Evolutionary conservation across 2,113 vertebrate species (phyloP), one percentile per base, ranked within the genome.

Genomic region (Rhea americana): DNA sequence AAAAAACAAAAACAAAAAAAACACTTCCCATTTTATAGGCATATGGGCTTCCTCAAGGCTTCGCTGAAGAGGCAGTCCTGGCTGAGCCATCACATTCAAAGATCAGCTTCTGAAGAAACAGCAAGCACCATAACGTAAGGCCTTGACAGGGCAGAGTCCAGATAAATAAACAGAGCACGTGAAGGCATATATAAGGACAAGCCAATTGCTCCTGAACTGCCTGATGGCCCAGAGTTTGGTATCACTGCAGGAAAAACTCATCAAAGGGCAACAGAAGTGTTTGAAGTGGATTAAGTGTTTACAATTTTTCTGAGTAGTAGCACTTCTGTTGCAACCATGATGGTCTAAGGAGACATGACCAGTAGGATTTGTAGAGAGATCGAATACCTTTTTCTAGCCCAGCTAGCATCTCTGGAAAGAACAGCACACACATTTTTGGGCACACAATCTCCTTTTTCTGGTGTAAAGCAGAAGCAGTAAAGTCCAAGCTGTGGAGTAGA

Each of bases 141-240:
- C 53, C 53, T 68, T 48, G 35, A 89, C 70, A 53, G 32, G 12
- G 11, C 37, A 81, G 7, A 75, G 56, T 47, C 45, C 21, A 48
- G 45, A 15, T 22, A 24, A n/a, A n/a, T 15, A 48, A 45, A 15
- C 47, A 50, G 67, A 10, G 21, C 19, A 48, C 24, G 21, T 47
- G n/a, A 35, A 56, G 25, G 25, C 9, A 3, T 9, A 10, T 6
- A 21, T 11, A 9, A 30, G 26, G 30, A 58, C 59, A 35, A 8
- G 4, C 8, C 0, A 1, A 16, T 32, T 13, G 35, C 41, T 58
- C 48, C 58, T 47, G 39, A 22, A 5, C 30, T 0, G 2, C 19
- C 43, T 25, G 0, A 1, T 35, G 0, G 4, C 41, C 35, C 1
- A 0, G 4, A 87, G 50, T 20, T 61, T 22, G 47, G 13, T 2